Base-by-base conservation (phyloP, 1,140 invertebrate genomes). In the Drusus annulatus region DNA sequence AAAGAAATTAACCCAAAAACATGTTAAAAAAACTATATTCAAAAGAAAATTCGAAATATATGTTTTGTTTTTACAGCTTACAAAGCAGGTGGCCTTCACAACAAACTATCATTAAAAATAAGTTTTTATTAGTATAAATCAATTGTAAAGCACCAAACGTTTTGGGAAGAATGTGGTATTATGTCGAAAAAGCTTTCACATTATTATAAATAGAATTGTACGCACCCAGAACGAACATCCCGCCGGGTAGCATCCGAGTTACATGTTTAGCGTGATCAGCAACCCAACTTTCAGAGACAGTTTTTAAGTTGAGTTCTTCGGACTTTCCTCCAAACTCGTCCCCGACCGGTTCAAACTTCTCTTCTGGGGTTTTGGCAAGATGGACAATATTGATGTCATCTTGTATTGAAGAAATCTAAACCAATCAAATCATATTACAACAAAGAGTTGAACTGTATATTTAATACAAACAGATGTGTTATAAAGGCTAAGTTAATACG, bases 191-290 rank as follows among this genome's bases (percentile, higher is more conserved):
- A 36, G 0, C 31, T 36, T 36, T 36, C 6, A 36, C 31, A 36
- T 36, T 36, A 36, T 36, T 36, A 36, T 36, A 36, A 36, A 36
- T 36, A 8, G 5, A 7, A 36, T 7, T 23, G 21, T n/a, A 56
- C 17, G 6, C 21, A 90, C 81, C 94, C 83, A 96, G 89, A 62
- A 96, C 93, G 88, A 92, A 92, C 89, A 96, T 92, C 23, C 95
- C 95, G 58, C 95, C 95, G 52, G 95, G 94, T 65, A 97, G 87
- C 95, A 96, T 96, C 87, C 94, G 91, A 2, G 93, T 94, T 0
- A 95, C 92, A 89, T 94, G 91, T 87, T 91, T 92, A 7, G 93
- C 93, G 89, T 94, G 93, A 87, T 94, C 93, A 7, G 92, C 93
- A 7, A 94, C 88, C 91, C 91, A 93, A 78, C 86, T 89, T 76